Percentiles rank a stretch among this genome's conserved stretches.
These are phyloP conservation scores for Aythya baeri DNA, from an alignment of 2,113 vertebrate genomes.

Conservation along the genomic window DNA sequence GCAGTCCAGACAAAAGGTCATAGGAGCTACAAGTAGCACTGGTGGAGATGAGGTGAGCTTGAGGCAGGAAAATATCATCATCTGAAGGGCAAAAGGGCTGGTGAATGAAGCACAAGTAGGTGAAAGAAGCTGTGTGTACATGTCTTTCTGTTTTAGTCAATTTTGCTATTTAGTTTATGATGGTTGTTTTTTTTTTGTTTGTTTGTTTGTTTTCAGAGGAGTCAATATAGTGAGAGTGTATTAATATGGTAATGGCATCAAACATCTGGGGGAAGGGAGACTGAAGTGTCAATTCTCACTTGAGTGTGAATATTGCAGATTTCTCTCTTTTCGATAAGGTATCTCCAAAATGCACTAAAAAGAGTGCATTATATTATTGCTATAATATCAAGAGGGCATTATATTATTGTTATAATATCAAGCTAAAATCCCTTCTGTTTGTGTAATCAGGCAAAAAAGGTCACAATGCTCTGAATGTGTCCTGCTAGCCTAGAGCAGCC, in stretches of 20 bases:
- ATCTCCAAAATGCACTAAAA: neutral
- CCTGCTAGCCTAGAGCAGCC: neutral
- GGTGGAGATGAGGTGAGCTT: neutral
- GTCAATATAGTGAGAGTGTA: neutral
- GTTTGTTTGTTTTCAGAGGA: neutral
- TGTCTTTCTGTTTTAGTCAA: neutral
- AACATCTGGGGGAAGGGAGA: neutral
- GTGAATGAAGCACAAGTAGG: neutral
- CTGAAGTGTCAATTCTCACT: neutral
- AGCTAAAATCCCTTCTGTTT: neutral
- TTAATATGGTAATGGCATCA: conserved; percentile 21
- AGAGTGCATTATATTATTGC: no score
- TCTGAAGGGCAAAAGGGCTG: neutral
- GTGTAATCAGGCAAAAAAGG: neutral
- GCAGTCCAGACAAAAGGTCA: neutral
- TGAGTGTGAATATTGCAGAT: neutral
- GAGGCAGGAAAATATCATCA: neutral
- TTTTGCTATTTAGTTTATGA: conserved; percentile 11
- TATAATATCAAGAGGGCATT: neutral
- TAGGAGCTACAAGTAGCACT: neutral
- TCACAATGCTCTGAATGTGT: neutral
- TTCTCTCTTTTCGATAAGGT: neutral
- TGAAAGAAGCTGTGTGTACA: neutral
- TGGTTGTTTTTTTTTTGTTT: neutral
- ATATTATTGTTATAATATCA: neutral